These are phyloP conservation scores for Cheilinus undulatus DNA, from an alignment of 2,113 vertebrate species.

Conservation along the genomic window DNA sequence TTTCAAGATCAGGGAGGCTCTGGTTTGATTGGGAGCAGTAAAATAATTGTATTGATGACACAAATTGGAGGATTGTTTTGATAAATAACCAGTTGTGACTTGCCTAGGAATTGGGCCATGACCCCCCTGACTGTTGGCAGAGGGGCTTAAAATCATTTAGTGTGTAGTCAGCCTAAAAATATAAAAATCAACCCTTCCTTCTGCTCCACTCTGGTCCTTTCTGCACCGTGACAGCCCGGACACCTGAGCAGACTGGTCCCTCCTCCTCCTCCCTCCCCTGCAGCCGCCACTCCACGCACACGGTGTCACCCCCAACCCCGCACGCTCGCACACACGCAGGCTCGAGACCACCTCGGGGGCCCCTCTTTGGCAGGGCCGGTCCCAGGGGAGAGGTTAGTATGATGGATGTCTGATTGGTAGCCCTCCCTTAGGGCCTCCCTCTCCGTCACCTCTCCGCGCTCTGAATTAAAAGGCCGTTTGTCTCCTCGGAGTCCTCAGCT, in stretches of 20 bases:
- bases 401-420: conserved; percentile 88
- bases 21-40: too few species aligned
- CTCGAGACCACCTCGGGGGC: conserved; percentile 76
- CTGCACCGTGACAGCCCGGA: conserved; percentile 63
- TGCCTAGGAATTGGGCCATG: too few species aligned
- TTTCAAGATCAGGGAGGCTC: too few species aligned
- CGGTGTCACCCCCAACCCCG: conserved; percentile 56
- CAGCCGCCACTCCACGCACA: conserved; percentile 32
- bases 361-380: conserved; percentile 77
- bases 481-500: conserved; percentile 88
- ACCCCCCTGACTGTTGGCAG: too few species aligned
- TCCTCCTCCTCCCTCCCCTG: conserved; percentile 20
- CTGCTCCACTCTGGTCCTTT: conserved; percentile 33
- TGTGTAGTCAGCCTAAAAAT: conserved; percentile 14
- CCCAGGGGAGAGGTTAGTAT: conserved; percentile 84
- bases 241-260: conserved; percentile 67
- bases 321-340: conserved; percentile 38
- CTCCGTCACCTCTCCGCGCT: conserved; percentile 85
- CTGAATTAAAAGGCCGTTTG: conserved; percentile 89
- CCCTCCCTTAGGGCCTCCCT: conserved; percentile 84
- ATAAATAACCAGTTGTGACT: too few species aligned
- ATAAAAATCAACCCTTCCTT: conserved; percentile 5
- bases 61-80: too few species aligned
- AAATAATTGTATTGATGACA: too few species aligned
- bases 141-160: too few species aligned